Evolutionary conservation across 2,888 invertebrate genomes (phyloP).

Genomic region (Dermolepida albohirtum): DNA sequence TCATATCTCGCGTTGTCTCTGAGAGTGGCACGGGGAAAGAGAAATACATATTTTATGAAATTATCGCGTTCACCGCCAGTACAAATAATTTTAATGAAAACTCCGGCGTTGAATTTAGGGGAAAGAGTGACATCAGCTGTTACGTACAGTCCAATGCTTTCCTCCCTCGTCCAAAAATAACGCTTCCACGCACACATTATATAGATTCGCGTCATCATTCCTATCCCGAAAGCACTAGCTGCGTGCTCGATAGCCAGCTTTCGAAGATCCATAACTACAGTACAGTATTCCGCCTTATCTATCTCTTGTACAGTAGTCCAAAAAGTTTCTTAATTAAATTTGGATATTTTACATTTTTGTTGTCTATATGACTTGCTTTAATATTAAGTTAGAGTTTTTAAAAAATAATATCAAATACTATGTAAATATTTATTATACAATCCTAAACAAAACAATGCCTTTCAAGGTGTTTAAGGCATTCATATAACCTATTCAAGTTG

Average conservation of each 20-base stretch:
- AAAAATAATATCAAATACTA: too few relatives aligned
- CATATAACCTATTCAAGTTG: too few relatives aligned
- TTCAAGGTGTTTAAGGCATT: too few relatives aligned
- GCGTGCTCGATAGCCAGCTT: slow-evolving; percentile 23
- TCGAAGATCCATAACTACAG: slow-evolving; percentile 19
- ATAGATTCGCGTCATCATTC: slow-evolving; percentile 42
- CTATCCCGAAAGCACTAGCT: slow-evolving; percentile 26
- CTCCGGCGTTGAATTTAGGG: slow-evolving; percentile 60
- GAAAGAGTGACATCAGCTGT: slow-evolving; percentile 68
- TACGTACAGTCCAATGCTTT: slow-evolving; percentile 66
- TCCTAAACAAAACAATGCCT: too few relatives aligned
- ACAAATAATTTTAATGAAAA: slow-evolving; percentile 67
- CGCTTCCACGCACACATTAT: slow-evolving; percentile 62
- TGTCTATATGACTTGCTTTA: too few relatives aligned
- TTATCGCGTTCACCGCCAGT: slow-evolving; percentile 61
- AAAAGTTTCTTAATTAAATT: too few relatives aligned
- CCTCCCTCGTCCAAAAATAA: slow-evolving; percentile 61
- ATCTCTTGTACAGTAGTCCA: background rate
- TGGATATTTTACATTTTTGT: too few relatives aligned
- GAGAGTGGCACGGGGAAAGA: slow-evolving; percentile 44
- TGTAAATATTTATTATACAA: too few relatives aligned
- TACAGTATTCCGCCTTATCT: background rate
- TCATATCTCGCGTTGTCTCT: slow-evolving; percentile 22
- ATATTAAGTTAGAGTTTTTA: too few relatives aligned
- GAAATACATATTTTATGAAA: slow-evolving; percentile 66